Evolutionary conservation across 2,888 invertebrate species (phyloP), one percentile per base, ranked within the genome.

Genomic region (Geophilus truncorum): DNA sequence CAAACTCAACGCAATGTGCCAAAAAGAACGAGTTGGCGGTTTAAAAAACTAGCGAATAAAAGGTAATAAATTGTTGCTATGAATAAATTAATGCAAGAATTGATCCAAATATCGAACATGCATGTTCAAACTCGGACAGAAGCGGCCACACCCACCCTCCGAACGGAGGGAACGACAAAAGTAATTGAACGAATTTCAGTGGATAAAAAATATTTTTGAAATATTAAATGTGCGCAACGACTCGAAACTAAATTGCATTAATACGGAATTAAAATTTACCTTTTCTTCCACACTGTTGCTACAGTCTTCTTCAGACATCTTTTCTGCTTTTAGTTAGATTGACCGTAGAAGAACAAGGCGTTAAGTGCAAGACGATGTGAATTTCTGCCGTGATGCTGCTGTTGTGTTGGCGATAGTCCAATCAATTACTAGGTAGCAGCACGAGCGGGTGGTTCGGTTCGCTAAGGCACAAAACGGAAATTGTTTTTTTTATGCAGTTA

Each of bases 221-320:
- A 62, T 23, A 25, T 25, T 62, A 75, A 30, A 30, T 23, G 6
- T 3, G 23, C 10, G n/a, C n/a, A 15, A 7, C 25, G 75, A 23
- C 23, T 1, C 6, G 15, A 18, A 45, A 75, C 21, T 21, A n/a
- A 23, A 23, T 15, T 75, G 9, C n/a, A n/a, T n/a, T n/a, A n/a
- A n/a, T n/a, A n/a, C n/a, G 32, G 18, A 36, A 15, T 25, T 76
- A 12, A 15, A n/a, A 10, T 76, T 25, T 76, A 36, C 77, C 77
- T 77, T 77, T 36, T 77, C 77, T 18, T 77, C 77, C 34, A 77
- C 77, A 77, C 77, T 36, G 32, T 77, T 77, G 77, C 77, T 77
- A 36, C 77, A 77, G 36, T 77, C 77, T 77, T 77, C 77, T 77
- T 77, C 77, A n/a, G 77, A 77, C 77, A 77, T 77, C 9, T 32